phyloP scores from a whole-genome alignment of 2,888 invertebrate species.

The Caenorhabditis doughertyi region DNA sequence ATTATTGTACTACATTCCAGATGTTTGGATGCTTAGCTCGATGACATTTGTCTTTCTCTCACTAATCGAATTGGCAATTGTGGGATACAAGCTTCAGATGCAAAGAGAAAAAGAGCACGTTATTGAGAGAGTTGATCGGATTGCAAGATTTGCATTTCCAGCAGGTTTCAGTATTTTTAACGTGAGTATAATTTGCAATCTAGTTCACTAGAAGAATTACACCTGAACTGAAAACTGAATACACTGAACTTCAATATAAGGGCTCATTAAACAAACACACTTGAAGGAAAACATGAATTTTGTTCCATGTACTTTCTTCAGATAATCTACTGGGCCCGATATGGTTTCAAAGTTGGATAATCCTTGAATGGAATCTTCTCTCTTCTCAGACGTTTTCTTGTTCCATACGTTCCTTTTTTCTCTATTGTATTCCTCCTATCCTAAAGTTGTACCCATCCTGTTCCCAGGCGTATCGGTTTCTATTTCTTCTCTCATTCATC shows the following conservation, averaged over 20 bases:
- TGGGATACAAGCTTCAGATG: slow-evolving; percentile 65
- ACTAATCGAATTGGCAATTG: slow-evolving; percentile 73
- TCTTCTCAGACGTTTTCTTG: neutral
- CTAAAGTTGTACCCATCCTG: slow-evolving; percentile 39
- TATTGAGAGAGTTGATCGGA: slow-evolving; percentile 60
- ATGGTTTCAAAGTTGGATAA: slow-evolving; percentile 64
- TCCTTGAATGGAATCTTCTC: neutral
- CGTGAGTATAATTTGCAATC: no score
- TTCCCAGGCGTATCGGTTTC: slow-evolving; percentile 60
- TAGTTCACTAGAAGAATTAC: no score
- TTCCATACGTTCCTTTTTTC: slow-evolving; percentile 1
- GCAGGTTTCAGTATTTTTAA: slow-evolving; percentile 73
- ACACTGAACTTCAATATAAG: neutral
- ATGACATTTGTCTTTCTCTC: slow-evolving; percentile 77
- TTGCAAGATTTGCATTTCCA: slow-evolving; percentile 68
- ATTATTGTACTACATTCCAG: slow-evolving; percentile 41
- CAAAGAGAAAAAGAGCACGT: slow-evolving; percentile 41
- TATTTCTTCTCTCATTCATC: slow-evolving; percentile 48
- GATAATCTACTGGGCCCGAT: slow-evolving; percentile 72
- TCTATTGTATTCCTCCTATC: slow-evolving; percentile 2
- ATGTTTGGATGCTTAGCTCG: slow-evolving; percentile 77
- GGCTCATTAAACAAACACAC: neutral
- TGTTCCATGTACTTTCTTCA: slow-evolving; percentile 35
- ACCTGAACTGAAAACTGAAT: no score
- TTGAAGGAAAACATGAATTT: no score